Percentiles rank a stretch among this genome's conserved stretches.
These are phyloP conservation scores for Liodrosophila aerea DNA, from an alignment of 2,888 invertebrate genomes.

Conservation along the genomic window DNA sequence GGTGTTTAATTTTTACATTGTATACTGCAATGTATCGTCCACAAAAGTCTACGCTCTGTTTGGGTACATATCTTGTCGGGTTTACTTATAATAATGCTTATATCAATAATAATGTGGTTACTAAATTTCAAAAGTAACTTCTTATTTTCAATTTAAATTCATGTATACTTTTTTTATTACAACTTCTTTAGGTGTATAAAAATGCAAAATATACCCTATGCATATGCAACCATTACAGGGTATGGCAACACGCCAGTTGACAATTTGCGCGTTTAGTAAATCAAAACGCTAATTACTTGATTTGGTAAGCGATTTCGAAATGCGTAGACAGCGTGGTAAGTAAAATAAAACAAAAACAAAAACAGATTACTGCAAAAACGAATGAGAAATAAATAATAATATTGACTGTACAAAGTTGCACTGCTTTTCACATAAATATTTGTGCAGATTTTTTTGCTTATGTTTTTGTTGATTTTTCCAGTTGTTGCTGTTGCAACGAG, in stretches of 20 bases:
- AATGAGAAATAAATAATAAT: not conserved
- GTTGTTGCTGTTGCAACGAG: too few species aligned
- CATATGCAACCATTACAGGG: not conserved
- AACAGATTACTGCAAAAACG: constrained; percentile 3
- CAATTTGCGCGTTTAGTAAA: constrained; percentile 78
- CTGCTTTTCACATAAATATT: constrained; percentile 62
- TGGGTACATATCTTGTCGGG: too few species aligned
- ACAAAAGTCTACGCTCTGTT: too few species aligned
- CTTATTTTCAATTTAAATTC: too few species aligned
- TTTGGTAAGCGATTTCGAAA: constrained; percentile 72
- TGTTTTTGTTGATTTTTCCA: constrained; percentile 10
- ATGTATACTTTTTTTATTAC: too few species aligned
- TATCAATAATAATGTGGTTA: too few species aligned
- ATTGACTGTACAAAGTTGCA: constrained; percentile 35
- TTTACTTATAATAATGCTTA: too few species aligned
- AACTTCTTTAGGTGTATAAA: too few species aligned
- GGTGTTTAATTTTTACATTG: too few species aligned
- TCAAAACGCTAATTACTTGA: constrained; percentile 79
- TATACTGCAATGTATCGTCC: too few species aligned
- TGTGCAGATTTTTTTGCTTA: constrained; percentile 29
- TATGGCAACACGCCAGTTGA: constrained; percentile 50
- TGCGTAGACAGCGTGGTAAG: constrained; percentile 35
- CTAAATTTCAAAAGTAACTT: too few species aligned
- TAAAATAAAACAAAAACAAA: constrained; percentile 17
- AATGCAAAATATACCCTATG: not conserved